These are phyloP conservation scores for Amphiduros pacificus DNA, from an alignment of 2,888 invertebrate genomes.

Conservation along the genomic window DNA sequence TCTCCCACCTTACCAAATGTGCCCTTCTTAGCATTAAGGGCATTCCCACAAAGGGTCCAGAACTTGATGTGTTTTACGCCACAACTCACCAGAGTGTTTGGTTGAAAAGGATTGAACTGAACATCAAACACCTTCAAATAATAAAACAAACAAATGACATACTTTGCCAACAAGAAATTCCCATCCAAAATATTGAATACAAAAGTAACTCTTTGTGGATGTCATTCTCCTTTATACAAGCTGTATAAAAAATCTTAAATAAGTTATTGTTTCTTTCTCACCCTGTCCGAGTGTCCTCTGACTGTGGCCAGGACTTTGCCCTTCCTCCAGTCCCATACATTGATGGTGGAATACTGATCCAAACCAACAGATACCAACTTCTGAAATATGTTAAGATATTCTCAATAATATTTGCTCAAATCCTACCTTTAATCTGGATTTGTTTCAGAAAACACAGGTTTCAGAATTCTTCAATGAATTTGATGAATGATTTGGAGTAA, in stretches of 20 bases:
- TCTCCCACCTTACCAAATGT: slow-evolving; percentile 57
- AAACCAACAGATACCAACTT: slow-evolving; percentile 56
- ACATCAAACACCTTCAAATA: slow-evolving; percentile 56
- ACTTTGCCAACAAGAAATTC: background rate
- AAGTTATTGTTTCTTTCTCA: too few species aligned
- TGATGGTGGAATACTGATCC: slow-evolving; percentile 54
- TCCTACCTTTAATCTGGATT: too few species aligned
- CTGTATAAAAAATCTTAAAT: too few species aligned
- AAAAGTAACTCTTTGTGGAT: too few species aligned
- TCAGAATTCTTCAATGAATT: too few species aligned
- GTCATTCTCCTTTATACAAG: too few species aligned
- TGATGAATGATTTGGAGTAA: too few species aligned
- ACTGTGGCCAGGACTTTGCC: slow-evolving; percentile 56
- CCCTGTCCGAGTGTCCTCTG: slow-evolving; percentile 56
- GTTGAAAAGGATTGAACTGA: slow-evolving; percentile 50
- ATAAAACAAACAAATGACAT: background rate
- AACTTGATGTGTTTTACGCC: slow-evolving; percentile 61
- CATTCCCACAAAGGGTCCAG: slow-evolving; percentile 58
- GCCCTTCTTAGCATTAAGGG: slow-evolving; percentile 56
- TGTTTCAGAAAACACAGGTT: too few species aligned
- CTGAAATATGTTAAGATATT: slow-evolving; percentile 41
- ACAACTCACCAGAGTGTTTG: slow-evolving; percentile 54
- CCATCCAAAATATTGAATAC: too few species aligned
- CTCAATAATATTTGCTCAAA: too few species aligned
- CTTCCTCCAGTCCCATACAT: slow-evolving; percentile 59